Base-by-base conservation (phyloP, 2,113 vertebrate genomes). In the Gracilinanus agilis region DNA sequence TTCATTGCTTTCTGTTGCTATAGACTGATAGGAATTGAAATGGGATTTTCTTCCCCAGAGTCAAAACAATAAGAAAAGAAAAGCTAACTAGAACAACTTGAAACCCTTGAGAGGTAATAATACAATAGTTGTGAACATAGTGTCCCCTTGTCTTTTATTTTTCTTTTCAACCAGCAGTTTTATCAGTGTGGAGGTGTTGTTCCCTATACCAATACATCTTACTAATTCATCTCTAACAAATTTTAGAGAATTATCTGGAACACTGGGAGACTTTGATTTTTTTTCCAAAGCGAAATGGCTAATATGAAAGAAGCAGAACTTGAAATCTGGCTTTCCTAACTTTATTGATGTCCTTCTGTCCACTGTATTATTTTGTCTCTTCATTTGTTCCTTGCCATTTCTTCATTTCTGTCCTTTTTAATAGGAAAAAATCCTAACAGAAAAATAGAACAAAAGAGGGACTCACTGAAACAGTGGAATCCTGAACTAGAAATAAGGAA, bases 1-100 rank as follows among this genome's bases (percentile, higher is more conserved):
- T 96, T 83, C 61, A 34, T 95, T 93, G 90, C 40, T 10, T 92
- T 96, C 94, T 96, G 56, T 89, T 88, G 0, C 55, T 95, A 93
- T 55, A 27, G 93, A 83, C 11, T 67, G 94, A 5, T 6, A 96
- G 55, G 53, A 97, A 98, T 95, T 53, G 88, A 94, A 92, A 90
- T 7, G 44, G 44, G 19, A 56, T 34, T 93, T 94, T 96, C 9
- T n/a, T 49, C 1, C 16, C 49, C 5, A 83, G n/a, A 83, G 67
- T 92, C n/a, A 92, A 89, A 95, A 49, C 8, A 91, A 54, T 5
- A 91, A 95, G 53, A 67, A 93, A 90, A 91, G 23, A 5, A 6
- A 95, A 55, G 0, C 21, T 88, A 90, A 67, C 90, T 94, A 75
- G 96, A 55, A 91, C 94, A 55, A 96, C 93, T 94, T 94, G 93